Conservation (phyloP, 2,113 vertebrate species). For the Castor canadensis region DNA sequence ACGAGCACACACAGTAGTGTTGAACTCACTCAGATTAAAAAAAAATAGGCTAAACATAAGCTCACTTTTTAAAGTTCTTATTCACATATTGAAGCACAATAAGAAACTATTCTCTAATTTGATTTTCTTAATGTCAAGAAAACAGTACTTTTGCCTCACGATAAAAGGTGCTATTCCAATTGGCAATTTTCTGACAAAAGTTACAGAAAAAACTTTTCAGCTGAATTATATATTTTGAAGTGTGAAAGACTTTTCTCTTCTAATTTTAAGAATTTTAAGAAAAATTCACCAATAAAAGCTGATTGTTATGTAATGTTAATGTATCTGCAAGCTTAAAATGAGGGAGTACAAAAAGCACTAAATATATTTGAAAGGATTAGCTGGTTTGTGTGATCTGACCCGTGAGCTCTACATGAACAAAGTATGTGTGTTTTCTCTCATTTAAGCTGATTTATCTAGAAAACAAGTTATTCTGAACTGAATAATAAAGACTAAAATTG, state of each 20-base stretch:
- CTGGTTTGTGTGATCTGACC: background rate
- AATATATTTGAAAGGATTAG: background rate
- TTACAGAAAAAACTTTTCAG: background rate
- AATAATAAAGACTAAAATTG: background rate
- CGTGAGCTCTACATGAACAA: background rate
- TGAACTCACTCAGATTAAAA: background rate
- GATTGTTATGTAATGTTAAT: background rate
- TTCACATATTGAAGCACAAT: background rate
- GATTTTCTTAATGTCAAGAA: background rate
- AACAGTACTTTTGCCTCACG: background rate
- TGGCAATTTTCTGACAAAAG: background rate
- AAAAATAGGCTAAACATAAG: background rate
- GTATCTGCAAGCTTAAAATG: background rate
- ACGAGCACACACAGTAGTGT: background rate
- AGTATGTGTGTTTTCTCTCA: background rate
- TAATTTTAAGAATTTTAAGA: background rate
- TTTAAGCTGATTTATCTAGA: background rate
- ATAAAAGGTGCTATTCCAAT: background rate
- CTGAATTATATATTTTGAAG: background rate
- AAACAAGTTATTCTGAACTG: background rate
- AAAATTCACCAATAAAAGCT: background rate
- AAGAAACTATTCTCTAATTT: background rate
- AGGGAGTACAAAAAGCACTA: background rate
- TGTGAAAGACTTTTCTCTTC: background rate
- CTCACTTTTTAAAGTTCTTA: background rate